Base-by-base conservation (phyloP, 2,797 vertebrate species). In the Enteromius fasciolatus region DNA sequence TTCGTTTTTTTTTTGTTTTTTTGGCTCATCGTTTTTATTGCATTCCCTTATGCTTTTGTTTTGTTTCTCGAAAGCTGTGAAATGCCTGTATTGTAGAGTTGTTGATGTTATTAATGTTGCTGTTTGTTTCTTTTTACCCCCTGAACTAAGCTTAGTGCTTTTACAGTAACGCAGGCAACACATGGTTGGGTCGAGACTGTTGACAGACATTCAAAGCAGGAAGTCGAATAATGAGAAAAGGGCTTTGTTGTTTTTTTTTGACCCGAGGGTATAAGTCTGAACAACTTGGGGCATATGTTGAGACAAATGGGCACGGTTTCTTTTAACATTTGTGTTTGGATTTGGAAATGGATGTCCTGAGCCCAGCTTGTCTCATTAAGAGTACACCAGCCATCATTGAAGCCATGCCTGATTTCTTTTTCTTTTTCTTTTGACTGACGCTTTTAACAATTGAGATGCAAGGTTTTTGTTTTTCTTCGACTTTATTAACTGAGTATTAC, bases 21-120 rank as follows among this genome's bases (percentile, higher is more conserved):
- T 72, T 73, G 78, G 18, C 44, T 41, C 31, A 9, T 54, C 61
- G 31, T 48, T 81, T 78, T 79, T 64, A 76, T 64, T 59, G 50
- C 79, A 84, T 75, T 87, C 86, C 80, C 82, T 85, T 41, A 70
- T 75, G 46, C 83, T 76, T 83, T 81, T 74, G 1, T 9, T 70
- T 68, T 61, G 31, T 76, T 70, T 57, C 11, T 84, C 75, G 2
- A 83, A 86, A 85, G 83, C 87, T 88, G 87, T 85, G 85, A 86
- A 85, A 86, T 72, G 52, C 44, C 77, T 81, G 74, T 83, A 31
- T 75, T 85, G 77, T 84, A 85, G 39, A 84, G 76, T 63, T 48
- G 70, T 73, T 73, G 50, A 82, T 72, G 80, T 84, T 73, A 41
- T 57, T 83, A 36, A n/a, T 54, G 33, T 77, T 77, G 50, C 48